phyloP scores from a whole-genome alignment of 2,113 vertebrate genomes.

The Eidolon helvum region DNA sequence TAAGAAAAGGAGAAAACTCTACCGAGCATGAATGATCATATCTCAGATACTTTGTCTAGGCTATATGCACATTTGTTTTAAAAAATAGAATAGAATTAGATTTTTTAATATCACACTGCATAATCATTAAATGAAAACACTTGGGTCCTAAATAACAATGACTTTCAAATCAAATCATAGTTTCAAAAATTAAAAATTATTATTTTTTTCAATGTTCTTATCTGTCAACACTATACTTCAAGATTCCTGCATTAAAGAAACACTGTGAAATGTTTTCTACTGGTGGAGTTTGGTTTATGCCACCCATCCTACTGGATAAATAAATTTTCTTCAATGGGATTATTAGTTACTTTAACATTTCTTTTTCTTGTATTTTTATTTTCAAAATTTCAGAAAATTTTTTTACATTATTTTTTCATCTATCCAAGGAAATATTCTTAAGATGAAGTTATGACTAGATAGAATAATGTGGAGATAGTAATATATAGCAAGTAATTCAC shows the following conservation, averaged over 20 bases:
- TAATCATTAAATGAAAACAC: conserved; percentile 45
- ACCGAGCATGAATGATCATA: neutral
- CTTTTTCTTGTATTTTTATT: conserved; percentile 32
- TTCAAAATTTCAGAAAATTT: neutral
- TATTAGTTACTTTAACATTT: neutral
- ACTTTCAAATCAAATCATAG: conserved; percentile 35
- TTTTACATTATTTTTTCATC: neutral
- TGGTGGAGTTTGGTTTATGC: neutral
- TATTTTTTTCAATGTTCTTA: neutral
- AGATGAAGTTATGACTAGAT: neutral
- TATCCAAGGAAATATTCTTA: neutral
- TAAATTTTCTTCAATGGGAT: neutral
- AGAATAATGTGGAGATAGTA: neutral
- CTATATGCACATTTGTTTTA: neutral
- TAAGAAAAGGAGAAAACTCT: neutral
- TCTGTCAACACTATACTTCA: conserved; percentile 1
- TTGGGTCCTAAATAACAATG: neutral
- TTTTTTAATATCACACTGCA: neutral
- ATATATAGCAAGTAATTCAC: neutral
- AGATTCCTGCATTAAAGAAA: conserved; percentile 28
- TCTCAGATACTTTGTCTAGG: neutral
- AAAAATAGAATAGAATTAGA: neutral
- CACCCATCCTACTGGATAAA: neutral
- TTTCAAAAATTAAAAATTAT: neutral
- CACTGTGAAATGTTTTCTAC: neutral